Conservation (phyloP, 2,113 vertebrate species). For the Gopherus flavomarginatus region DNA sequence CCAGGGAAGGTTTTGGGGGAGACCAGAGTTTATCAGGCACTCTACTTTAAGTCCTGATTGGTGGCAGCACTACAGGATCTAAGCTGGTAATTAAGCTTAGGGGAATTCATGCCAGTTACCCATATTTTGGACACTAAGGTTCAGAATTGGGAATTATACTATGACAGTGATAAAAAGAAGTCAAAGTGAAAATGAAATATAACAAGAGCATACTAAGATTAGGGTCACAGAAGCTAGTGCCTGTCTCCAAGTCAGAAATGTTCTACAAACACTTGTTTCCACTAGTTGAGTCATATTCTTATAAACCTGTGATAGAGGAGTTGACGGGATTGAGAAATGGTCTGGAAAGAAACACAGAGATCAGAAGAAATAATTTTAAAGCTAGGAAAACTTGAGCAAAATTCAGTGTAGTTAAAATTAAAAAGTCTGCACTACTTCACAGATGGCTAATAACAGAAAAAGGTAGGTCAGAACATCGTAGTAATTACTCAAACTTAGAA, state of each 20-base stretch:
- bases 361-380: background rate
- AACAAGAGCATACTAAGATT: background rate
- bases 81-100: too few species aligned
- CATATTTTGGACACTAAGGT: too few species aligned
- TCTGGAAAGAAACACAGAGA: background rate
- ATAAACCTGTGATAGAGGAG: background rate
- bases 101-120: too few species aligned
- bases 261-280: background rate
- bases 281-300: background rate
- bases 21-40: too few species aligned
- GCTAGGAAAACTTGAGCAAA: background rate
- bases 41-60: too few species aligned
- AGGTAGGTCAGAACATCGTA: slow-evolving; percentile 30
- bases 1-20: too few species aligned
- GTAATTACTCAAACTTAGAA: slow-evolving; percentile 42
- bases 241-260: background rate
- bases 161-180: background rate
- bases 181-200: background rate
- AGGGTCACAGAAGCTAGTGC: background rate
- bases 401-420: slow-evolving; percentile 1
- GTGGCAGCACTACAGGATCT: too few species aligned
- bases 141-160: too few species aligned
- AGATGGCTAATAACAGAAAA: slow-evolving; percentile 33
- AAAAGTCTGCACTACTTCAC: background rate
- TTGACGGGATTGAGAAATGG: background rate